Base-by-base conservation (phyloP, 2,797 vertebrate genomes). In the Molossus molossus region DNA sequence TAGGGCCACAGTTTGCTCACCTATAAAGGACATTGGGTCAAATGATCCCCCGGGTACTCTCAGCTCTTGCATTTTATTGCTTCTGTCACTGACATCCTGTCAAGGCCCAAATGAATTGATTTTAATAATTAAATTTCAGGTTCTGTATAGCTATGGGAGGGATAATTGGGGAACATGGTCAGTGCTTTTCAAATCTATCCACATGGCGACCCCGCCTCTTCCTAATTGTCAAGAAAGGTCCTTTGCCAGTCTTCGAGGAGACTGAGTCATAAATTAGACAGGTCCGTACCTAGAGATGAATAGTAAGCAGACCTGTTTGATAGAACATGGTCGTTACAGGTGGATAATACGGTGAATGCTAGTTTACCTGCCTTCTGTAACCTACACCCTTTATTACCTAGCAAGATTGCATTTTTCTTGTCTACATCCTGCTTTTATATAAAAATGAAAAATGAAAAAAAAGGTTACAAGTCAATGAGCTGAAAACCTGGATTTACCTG, bases 281-380 rank as follows among this genome's bases (percentile, higher is more conserved):
- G 25, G 53, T 77, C 50, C 81, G 25, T 33, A 75, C 70, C 37
- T 53, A 92, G 45, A 92, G 62, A 77, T 87, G 77, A 76, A 57
- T 95, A 95, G 96, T 94, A 96, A 94, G 48, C 40, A 69, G 93
- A 87, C 65, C 79, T 91, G 69, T 87, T 94, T 93, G 93, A 84
- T 70, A 62, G 91, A 33, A 21, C 15, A 6, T 94, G 69, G 48
- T 84, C 96, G 96, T 85, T 95, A 50, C 37, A 89, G 33, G 12
- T 2, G n/a, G 45, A 5, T 48, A 45, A 17, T 23, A 81, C 11
- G 57, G 65, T 73, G 92, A 96, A 77, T 91, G 72, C 72, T 83
- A 83, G 64, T 57, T 86, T 7, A 58, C 77, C 21, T 90, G 67
- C 33, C 69, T 73, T 95, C 67, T 58, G 64, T 45, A 91, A 84